Conservation (phyloP, 2,113 vertebrate species). For the Xenus cinereus region DNA sequence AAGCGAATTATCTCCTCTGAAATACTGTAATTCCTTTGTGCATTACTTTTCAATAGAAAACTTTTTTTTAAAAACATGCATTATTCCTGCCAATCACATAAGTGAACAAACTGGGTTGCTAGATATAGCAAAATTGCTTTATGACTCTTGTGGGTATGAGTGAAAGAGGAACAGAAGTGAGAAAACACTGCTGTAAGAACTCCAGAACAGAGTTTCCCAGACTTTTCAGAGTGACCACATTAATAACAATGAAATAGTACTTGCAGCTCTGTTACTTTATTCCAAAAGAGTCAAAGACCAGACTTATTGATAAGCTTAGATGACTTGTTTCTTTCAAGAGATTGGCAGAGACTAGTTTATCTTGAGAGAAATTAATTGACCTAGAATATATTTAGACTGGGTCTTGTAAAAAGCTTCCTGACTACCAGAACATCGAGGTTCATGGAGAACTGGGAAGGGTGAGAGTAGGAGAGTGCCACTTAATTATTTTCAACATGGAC, state of each 20-base stretch:
- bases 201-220: neutral
- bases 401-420: neutral
- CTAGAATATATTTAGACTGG: neutral
- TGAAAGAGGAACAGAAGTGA: neutral
- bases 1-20: neutral
- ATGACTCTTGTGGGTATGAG: neutral
- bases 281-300: neutral
- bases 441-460: neutral
- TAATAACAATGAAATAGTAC: neutral
- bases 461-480: fast-evolving
- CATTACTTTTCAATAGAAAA: neutral
- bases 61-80: neutral
- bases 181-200: neutral
- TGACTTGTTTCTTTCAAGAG: neutral
- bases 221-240: neutral
- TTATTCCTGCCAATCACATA: neutral
- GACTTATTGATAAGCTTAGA: neutral
- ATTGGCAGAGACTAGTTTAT: neutral
- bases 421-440: neutral
- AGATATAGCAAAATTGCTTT: neutral
- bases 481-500: neutral
- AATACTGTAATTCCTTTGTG: neutral
- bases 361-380: neutral
- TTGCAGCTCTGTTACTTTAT: neutral
- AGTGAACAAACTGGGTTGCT: neutral